These are phyloP conservation scores for Carduelis carduelis DNA, from an alignment of 2,797 vertebrate species.

Conservation along the genomic window DNA sequence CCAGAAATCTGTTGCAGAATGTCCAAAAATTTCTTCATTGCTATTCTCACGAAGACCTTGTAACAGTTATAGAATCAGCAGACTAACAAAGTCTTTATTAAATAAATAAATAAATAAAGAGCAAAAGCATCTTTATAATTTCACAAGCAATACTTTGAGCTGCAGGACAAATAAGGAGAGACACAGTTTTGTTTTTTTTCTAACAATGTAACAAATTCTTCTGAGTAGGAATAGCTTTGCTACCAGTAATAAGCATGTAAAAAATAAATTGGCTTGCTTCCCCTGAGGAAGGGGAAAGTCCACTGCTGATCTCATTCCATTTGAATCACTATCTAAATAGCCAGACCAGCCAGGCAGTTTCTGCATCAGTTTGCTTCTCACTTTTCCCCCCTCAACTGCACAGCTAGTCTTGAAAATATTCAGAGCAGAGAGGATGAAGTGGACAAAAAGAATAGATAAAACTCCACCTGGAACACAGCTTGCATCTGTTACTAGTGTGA, in stretches of 20 bases:
- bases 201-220: background rate
- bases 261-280: background rate
- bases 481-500: background rate
- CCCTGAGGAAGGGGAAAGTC: slow-evolving; percentile 16
- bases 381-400: background rate
- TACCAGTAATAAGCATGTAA: background rate
- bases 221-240: background rate
- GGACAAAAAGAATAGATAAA: background rate
- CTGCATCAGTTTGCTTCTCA: background rate
- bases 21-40: background rate
- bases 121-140: background rate
- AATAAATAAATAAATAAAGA: background rate
- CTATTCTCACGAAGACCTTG: background rate
- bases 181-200: background rate
- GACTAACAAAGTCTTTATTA: background rate
- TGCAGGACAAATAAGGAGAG: background rate
- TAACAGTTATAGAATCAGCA: background rate
- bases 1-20: background rate
- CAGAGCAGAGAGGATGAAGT: background rate
- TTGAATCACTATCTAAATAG: background rate
- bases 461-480: background rate
- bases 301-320: background rate
- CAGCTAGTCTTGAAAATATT: background rate
- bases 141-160: background rate
- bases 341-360: background rate